Evolutionary conservation across 1,140 invertebrate species (phyloP), one percentile per base, ranked within the genome.

Genomic region (Cherax destructor): DNA sequence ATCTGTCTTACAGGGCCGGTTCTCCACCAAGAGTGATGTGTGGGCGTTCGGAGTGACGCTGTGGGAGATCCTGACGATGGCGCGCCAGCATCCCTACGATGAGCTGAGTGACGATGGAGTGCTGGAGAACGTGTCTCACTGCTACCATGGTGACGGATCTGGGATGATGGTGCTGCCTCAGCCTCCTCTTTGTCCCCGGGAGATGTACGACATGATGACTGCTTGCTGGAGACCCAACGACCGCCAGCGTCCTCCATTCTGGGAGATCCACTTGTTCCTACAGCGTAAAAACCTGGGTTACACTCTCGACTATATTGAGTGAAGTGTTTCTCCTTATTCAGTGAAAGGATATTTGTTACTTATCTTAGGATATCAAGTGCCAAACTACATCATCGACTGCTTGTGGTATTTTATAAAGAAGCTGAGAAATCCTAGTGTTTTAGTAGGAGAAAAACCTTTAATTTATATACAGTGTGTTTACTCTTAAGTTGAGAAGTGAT

Each of bases 41-140:
- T 98, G 97, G 97, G 97, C 97, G 52, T 98, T 98, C 94, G 97
- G 97, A 30, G 97, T 98, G 4, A 97, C 97, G 65, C 95, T 98
- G 47, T 98, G 98, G 97, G 98, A 98, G 95, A 97, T 98, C 84
- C 95, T 98, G 92, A 98, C 97, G 21, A 97, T 98, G 94, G 97
- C 97, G 11, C 95, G 97, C 72, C 96, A 97, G 91, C 97, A 97
- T 93, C 97, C 97, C n/a, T 97, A 96, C 94, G 96, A 97, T 92
- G 96, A 97, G 93, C 95, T 97, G 92, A 96, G 95, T 77, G 97
- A 98, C 95, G 96, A 97, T 93, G 97, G 96, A 93, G 96, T 98
- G 87, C 96, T 98, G 79, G 97, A 97, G 94, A 97, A 97, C 94
- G 95, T 97, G 89, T 96, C 96, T 88, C 95, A 96, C 93, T 96